Percentiles rank a stretch among this genome's conserved stretches.
These are phyloP conservation scores for Alfaro cultratus DNA, from an alignment of 2,797 vertebrate genomes.

Conservation along the genomic window DNA sequence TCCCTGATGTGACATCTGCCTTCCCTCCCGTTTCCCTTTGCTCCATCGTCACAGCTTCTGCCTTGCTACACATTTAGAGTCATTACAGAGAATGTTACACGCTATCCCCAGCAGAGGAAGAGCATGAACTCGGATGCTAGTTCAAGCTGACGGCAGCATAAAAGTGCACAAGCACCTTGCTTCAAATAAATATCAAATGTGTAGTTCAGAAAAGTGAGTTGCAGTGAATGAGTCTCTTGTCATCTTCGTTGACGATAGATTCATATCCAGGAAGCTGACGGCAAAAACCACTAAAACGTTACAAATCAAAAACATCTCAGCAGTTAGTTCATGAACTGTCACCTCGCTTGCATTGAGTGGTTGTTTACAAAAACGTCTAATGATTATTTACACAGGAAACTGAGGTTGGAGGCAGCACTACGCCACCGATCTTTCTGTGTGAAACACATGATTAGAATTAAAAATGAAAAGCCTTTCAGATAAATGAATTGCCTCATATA, in stretches of 20 bases:
- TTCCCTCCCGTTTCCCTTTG: slow-evolving; percentile 28
- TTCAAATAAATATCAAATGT: neutral
- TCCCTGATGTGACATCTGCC: slow-evolving; percentile 43
- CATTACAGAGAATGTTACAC: neutral
- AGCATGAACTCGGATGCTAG: neutral
- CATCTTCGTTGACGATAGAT: neutral
- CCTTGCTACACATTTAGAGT: slow-evolving; percentile 55
- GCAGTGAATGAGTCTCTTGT: neutral
- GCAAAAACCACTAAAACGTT: neutral
- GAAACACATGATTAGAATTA: neutral
- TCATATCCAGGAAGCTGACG: neutral
- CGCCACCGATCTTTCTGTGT: neutral
- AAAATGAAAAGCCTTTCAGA: neutral
- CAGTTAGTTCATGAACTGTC: neutral
- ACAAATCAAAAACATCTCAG: neutral
- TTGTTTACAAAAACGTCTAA: neutral
- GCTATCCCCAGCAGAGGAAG: neutral
- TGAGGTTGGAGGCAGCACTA: neutral
- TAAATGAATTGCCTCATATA: neutral
- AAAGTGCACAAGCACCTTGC: neutral
- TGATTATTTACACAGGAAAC: neutral
- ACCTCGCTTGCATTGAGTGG: neutral
- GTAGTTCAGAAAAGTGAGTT: neutral
- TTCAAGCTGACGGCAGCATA: neutral
- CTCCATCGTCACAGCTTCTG: slow-evolving; percentile 39